These are phyloP conservation scores for Corbicula japonica DNA, from an alignment of 2,888 invertebrate genomes.

Conservation along the genomic window DNA sequence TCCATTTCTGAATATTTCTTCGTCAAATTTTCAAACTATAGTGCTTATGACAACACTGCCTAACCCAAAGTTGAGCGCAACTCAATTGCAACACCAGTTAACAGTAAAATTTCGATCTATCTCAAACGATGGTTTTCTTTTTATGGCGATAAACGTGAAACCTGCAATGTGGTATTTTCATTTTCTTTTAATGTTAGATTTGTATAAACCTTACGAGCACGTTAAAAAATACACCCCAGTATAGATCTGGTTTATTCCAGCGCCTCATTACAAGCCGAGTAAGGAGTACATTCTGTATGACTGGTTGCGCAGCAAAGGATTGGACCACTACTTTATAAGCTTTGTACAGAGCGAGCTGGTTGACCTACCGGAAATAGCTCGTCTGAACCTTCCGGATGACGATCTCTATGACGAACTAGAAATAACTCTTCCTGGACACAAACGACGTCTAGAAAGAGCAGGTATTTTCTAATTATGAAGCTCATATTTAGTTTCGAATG, in stretches of 20 bases:
- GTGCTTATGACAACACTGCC: too few species aligned
- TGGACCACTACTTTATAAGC: slow-evolving; percentile 82
- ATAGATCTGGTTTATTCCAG: slow-evolving; percentile 59
- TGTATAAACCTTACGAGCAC: too few species aligned
- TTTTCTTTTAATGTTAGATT: too few species aligned
- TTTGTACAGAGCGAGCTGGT: slow-evolving; percentile 79
- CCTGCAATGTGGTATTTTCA: too few species aligned
- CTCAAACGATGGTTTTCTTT: too few species aligned
- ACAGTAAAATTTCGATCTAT: too few species aligned
- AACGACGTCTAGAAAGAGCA: slow-evolving; percentile 80
- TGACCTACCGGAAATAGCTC: slow-evolving; percentile 72
- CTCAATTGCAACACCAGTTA: too few species aligned
- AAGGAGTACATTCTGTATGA: slow-evolving; percentile 71
- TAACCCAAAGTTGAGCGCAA: too few species aligned
- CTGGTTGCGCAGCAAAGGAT: slow-evolving; percentile 79
- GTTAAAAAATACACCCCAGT: neutral
- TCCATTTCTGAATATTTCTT: too few species aligned
- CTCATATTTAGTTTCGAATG: too few species aligned
- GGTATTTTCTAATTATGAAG: slow-evolving; percentile 65
- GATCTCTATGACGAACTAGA: slow-evolving; percentile 82
- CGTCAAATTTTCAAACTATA: too few species aligned
- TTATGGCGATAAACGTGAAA: too few species aligned
- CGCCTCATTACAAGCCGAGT: slow-evolving; percentile 67
- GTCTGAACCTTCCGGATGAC: slow-evolving; percentile 79
- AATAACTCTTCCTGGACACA: slow-evolving; percentile 84